These are phyloP conservation scores for Phaonia tiefii DNA, from an alignment of 2,888 invertebrate species.

Conservation along the genomic window DNA sequence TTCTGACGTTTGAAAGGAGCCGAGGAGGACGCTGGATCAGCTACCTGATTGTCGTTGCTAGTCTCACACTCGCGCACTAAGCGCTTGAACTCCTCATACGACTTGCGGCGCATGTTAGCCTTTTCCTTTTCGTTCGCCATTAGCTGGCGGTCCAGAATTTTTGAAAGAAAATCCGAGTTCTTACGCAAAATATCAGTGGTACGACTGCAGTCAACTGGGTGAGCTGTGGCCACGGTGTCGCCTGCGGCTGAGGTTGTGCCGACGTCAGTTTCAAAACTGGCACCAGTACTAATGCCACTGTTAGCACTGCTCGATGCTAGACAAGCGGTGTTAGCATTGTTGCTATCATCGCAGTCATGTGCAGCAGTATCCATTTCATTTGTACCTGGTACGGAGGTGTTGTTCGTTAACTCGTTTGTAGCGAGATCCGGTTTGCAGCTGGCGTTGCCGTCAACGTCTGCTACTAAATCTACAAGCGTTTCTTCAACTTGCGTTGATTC, in stretches of 20 bases:
- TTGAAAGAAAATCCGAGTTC: slow-evolving; percentile 79
- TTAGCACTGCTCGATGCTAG: slow-evolving; percentile 22
- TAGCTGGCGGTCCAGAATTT: slow-evolving; percentile 78
- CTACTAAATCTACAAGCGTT: slow-evolving; percentile 59
- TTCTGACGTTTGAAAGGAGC: slow-evolving; percentile 77
- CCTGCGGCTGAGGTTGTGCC: slow-evolving; percentile 24
- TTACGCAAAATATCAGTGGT: slow-evolving; percentile 78
- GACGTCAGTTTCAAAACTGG: slow-evolving; percentile 7
- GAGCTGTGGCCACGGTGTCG: slow-evolving; percentile 34
- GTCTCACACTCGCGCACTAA: slow-evolving; percentile 78
- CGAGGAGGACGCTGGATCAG: slow-evolving; percentile 20
- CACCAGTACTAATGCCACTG: not conserved
- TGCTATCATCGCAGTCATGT: slow-evolving; percentile 21
- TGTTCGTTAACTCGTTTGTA: slow-evolving; percentile 72
- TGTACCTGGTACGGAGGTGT: slow-evolving; percentile 65
- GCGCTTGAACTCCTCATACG: slow-evolving; percentile 80
- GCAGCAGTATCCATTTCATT: slow-evolving; percentile 76
- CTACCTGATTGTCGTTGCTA: slow-evolving; percentile 13
- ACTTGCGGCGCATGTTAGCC: slow-evolving; percentile 79
- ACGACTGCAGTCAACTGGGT: slow-evolving; percentile 17
- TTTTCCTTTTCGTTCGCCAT: slow-evolving; percentile 77
- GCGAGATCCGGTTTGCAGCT: slow-evolving; percentile 73
- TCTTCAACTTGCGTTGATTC: slow-evolving; percentile 44
- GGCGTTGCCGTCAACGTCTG: slow-evolving; percentile 40
- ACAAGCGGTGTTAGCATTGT: slow-evolving; percentile 33